Conservation (phyloP, 2,797 vertebrate genomes). For the Sebastiscus albofasciatus region DNA sequence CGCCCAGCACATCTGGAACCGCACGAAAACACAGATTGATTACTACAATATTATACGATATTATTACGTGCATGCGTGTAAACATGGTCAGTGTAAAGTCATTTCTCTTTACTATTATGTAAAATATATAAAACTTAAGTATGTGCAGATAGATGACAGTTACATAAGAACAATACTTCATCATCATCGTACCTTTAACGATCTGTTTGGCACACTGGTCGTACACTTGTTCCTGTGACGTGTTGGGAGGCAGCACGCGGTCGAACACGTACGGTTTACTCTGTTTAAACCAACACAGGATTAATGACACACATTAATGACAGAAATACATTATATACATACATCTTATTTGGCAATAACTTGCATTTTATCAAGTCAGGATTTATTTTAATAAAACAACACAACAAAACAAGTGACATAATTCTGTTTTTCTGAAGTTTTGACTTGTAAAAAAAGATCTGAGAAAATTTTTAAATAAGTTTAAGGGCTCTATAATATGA, state of each 20-base stretch:
- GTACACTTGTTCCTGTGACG: conserved; percentile 91
- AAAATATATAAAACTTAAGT: not conserved
- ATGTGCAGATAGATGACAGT: not conserved
- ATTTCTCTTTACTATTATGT: not conserved
- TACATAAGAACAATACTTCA: not conserved
- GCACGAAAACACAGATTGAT: not conserved
- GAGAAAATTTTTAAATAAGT: not conserved
- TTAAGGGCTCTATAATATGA: too few relatives aligned
- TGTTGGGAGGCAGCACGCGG: conserved; percentile 89
- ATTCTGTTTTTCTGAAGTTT: not conserved
- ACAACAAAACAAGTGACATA: not conserved
- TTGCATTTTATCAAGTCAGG: not conserved
- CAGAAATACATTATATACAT: too few relatives aligned
- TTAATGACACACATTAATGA: not conserved
- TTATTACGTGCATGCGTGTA: too few relatives aligned
- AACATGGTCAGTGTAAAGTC: not conserved
- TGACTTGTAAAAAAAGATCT: too few relatives aligned
- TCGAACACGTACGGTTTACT: conserved; percentile 92
- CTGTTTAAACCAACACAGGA: conserved; percentile 73
- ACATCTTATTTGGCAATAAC: not conserved
- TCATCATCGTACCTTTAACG: conserved; percentile 86
- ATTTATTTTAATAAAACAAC: not conserved
- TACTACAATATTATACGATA: too few relatives aligned
- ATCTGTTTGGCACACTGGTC: conserved; percentile 93
- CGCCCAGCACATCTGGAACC: conserved; percentile 89